Evolutionary conservation across 1,140 invertebrate species (phyloP).

Genomic region (Acromyrmex heyeri): DNA sequence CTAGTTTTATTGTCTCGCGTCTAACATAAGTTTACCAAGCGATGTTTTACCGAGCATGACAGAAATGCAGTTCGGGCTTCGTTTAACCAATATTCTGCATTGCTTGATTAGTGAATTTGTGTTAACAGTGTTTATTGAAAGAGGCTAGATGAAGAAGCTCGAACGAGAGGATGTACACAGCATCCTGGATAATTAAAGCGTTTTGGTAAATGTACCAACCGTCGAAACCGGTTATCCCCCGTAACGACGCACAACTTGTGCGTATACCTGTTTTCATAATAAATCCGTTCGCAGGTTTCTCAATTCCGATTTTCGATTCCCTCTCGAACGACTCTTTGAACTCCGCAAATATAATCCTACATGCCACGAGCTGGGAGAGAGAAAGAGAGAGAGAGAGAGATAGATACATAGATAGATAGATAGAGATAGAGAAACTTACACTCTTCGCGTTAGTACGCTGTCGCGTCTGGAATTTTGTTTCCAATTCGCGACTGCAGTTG

Average conservation of each 20-base stretch:
- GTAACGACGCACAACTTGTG: conserved; percentile 42
- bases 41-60: conserved; percentile 5
- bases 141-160: conserved; percentile 25
- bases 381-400: background rate
- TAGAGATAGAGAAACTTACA: background rate
- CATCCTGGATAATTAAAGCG: conserved; percentile 80
- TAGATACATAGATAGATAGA: background rate
- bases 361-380: conserved; percentile 23
- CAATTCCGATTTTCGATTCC: conserved; percentile 62
- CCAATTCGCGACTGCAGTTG: conserved; percentile 35
- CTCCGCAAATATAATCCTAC: conserved; percentile 73
- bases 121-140: conserved; percentile 1
- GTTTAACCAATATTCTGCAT: conserved; percentile 18
- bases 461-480: conserved; percentile 45
- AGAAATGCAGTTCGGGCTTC: background rate
- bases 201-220: conserved; percentile 75
- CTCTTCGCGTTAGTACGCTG: background rate
- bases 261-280: conserved; percentile 66
- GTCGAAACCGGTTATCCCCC: conserved; percentile 76
- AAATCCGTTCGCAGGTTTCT: conserved; percentile 67
- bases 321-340: conserved; percentile 69
- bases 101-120: background rate
- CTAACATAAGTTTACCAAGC: background rate
- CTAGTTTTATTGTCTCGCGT: conserved; percentile 29
- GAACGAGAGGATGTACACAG: conserved; percentile 54